Percentiles rank a stretch among this genome's conserved stretches.
These are phyloP conservation scores for Scaptomyza caliginosa DNA, from an alignment of 2,888 invertebrate genomes.

Conservation along the genomic window DNA sequence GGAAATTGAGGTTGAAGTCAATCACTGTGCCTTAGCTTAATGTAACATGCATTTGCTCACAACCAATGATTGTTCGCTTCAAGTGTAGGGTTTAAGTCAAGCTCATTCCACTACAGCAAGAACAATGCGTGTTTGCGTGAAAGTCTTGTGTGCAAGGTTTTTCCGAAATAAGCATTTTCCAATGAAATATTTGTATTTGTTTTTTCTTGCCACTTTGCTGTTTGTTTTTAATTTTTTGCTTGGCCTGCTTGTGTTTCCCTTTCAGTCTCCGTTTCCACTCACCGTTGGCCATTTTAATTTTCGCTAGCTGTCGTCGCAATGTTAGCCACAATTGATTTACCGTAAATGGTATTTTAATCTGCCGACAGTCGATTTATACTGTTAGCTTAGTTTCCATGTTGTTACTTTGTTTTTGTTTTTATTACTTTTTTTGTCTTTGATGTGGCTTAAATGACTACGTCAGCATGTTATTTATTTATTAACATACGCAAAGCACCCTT, in stretches of 20 bases:
- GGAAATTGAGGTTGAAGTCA: too few relatives aligned
- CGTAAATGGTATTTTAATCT: constrained; percentile 80
- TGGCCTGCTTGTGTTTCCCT: constrained; percentile 32
- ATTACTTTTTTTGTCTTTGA: constrained; percentile 6
- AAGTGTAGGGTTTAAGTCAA: too few relatives aligned
- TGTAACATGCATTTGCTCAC: too few relatives aligned
- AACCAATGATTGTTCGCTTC: too few relatives aligned
- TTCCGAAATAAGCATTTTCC: too few relatives aligned
- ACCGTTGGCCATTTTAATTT: constrained; percentile 60
- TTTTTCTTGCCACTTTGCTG: constrained; percentile 32
- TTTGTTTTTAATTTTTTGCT: constrained; percentile 76
- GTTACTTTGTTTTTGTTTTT: constrained; percentile 11
- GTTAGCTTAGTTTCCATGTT: constrained; percentile 20
- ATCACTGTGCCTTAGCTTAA: too few relatives aligned
- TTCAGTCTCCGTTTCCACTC: background rate
- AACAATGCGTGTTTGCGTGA: too few relatives aligned
- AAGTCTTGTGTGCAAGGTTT: too few relatives aligned
- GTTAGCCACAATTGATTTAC: constrained; percentile 78
- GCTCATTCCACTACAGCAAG: too few relatives aligned
- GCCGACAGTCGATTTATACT: constrained; percentile 55
- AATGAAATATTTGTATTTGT: background rate
- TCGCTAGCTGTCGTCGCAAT: constrained; percentile 62
- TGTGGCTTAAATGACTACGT: constrained; percentile 56
- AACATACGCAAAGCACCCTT: constrained; percentile 14
- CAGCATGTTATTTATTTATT: constrained; percentile 64